phyloP scores from a whole-genome alignment of 2,113 vertebrate genomes.

The Tringa solitaria region DNA sequence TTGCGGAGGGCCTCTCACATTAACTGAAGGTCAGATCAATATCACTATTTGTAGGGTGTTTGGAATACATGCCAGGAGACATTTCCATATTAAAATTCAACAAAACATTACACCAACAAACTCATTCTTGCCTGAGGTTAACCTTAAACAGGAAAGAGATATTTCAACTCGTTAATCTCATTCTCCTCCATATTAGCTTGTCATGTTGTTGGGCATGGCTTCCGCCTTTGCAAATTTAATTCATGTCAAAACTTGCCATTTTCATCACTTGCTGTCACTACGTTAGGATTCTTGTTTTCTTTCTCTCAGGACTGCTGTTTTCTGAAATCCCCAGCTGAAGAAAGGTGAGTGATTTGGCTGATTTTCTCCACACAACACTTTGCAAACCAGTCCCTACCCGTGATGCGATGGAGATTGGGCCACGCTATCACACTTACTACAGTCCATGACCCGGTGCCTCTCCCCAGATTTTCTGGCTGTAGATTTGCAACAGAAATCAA shows the following conservation, averaged over 20 bases:
- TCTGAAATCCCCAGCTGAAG: background rate
- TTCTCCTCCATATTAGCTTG: background rate
- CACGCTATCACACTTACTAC: accelerated
- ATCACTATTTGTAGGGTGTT: background rate
- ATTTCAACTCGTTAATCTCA: background rate
- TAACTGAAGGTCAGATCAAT: conserved; percentile 29
- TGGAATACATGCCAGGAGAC: background rate
- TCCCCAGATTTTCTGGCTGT: background rate
- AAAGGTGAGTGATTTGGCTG: background rate
- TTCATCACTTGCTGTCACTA: background rate
- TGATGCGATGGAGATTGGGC: accelerated
- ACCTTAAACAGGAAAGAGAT: background rate
- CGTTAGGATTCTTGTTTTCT: accelerated
- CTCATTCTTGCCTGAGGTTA: background rate
- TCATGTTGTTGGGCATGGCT: background rate
- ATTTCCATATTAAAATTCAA: conserved; percentile 39
- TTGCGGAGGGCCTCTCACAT: background rate
- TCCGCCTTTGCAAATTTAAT: background rate
- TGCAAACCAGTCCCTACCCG: background rate
- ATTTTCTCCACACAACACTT: background rate
- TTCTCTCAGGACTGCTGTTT: background rate
- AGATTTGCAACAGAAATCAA: background rate
- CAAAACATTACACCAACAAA: background rate
- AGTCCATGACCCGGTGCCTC: background rate
- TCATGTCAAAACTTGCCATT: background rate